Conservation (phyloP, 37 sponge, comb jelly and placozoan species). For the Spongilla lacustris region DNA sequence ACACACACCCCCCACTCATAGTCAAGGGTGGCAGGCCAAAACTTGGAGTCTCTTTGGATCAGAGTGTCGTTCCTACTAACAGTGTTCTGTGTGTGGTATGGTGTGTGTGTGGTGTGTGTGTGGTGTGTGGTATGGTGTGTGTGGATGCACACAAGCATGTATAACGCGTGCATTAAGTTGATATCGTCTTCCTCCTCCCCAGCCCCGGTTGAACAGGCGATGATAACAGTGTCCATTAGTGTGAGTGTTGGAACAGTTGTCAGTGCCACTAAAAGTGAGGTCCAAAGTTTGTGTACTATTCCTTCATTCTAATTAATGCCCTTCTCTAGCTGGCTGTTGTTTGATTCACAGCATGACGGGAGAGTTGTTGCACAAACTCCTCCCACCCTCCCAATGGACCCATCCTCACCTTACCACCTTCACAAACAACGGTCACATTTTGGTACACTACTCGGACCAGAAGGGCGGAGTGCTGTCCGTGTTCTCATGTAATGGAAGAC, state of each 20-base stretch:
- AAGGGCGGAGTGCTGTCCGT: constrained; percentile 79
- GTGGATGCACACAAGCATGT: background rate
- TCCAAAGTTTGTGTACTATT: background rate
- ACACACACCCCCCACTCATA: background rate
- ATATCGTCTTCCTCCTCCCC: constrained; percentile 18
- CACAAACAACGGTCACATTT: constrained; percentile 58
- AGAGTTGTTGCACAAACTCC: constrained; percentile 68
- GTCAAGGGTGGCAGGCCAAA: constrained; percentile 29
- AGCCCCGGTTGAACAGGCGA: constrained; percentile 53
- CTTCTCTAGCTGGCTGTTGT: constrained; percentile 46
- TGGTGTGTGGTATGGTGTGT: background rate
- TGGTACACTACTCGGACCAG: constrained; percentile 81
- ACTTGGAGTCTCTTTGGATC: constrained; percentile 83
- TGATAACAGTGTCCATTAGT: constrained; percentile 75
- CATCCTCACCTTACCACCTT: constrained; percentile 54
- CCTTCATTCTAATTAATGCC: background rate
- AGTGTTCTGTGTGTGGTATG: constrained; percentile 71
- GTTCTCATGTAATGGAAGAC: constrained; percentile 77
- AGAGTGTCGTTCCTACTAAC: constrained; percentile 55
- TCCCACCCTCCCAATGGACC: constrained; percentile 19
- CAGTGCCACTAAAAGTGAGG: constrained; percentile 79
- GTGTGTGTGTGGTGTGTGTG: constrained; percentile 70
- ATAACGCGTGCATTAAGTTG: too few relatives aligned
- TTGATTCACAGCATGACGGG: constrained; percentile 59
- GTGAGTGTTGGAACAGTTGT: constrained; percentile 79